Evolutionary conservation across 2,888 invertebrate species (phyloP), one percentile per base, ranked within the genome.

Genomic region (Thalpophila matura): DNA sequence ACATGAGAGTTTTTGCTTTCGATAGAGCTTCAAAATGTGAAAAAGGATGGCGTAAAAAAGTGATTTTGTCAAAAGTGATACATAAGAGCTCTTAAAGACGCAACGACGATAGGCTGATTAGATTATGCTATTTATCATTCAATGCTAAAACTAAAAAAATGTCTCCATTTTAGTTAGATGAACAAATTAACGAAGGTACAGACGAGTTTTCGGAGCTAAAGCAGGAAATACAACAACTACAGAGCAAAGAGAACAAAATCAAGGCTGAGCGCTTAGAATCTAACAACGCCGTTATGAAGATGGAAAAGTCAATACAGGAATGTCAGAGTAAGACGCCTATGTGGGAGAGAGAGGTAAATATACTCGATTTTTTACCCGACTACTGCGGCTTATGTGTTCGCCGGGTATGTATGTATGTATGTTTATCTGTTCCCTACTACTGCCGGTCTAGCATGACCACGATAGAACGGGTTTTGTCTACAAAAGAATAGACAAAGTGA

Each of bases 201-300:
- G 95, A 95, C 1, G 96, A 96, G 57, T 96, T 95, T 54, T 84
- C 95, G 0, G 95, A 91, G 29, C 87, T 97, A 0, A 97, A 97
- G 74, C 95, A 96, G 57, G 96, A 97, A 80, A 96, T 97, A 31
- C 89, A 94, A 0, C 94, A 92, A 33, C 88, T 97, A 0, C 96
- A 96, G 26, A 93, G 95, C 24, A 94, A 96, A 56, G 97, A 97
- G 83, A 97, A 96, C 66, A 96, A 96, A 59, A 87, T 97, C 4
- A 97, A 97, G 82, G 95, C 96, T 0, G 94, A 96, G 53, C 96
- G 97, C 42, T 93, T 99, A 0, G 98, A 98, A 80, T 94, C 98
- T 0, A 97, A 97, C 63, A 97, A 97, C 74, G 96, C 97, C 40
- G 85, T 98, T 0, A 96, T 95, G 50, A 95, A 95, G 2, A 92